Evolutionary conservation across 2,797 vertebrate species (phyloP).

Genomic region (Pipistrellus pygmaeus): DNA sequence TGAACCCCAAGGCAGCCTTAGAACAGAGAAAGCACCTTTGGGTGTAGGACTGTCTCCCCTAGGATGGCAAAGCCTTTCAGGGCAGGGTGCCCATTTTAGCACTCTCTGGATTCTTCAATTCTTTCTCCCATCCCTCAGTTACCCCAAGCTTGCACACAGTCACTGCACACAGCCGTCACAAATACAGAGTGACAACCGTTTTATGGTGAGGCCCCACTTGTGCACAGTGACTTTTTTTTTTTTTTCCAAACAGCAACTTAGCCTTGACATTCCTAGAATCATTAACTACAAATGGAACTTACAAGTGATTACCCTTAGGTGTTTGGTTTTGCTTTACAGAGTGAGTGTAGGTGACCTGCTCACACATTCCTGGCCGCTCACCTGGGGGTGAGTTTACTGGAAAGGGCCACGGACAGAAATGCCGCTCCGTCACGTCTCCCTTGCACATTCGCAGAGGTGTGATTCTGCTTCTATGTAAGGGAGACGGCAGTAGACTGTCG

Average conservation of each 20-base stretch:
- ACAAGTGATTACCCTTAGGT: not conserved
- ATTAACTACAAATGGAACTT: conserved; percentile 48
- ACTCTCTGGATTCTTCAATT: no score
- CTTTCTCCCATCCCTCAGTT: not conserved
- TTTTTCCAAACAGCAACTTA: not conserved
- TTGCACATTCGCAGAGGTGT: conserved; percentile 86
- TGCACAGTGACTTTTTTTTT: not conserved
- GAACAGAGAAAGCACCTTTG: not conserved
- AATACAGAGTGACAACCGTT: not conserved
- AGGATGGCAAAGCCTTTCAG: not conserved
- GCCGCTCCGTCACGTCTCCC: conserved; percentile 85
- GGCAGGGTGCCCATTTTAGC: not conserved
- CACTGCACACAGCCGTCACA: not conserved
- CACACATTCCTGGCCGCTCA: conserved; percentile 74
- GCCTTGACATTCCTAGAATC: conserved; percentile 50
- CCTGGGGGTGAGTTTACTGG: conserved; percentile 80
- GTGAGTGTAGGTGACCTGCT: not conserved
- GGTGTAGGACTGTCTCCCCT: not conserved
- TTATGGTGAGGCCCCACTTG: not conserved
- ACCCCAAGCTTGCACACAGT: not conserved
- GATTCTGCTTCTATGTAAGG: conserved; percentile 89
- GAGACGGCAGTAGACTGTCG: conserved; percentile 88
- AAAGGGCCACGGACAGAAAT: conserved; percentile 86
- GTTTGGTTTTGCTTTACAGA: not conserved
- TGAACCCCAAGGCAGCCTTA: accelerated